phyloP scores from a whole-genome alignment of 2,113 vertebrate species.

The Nycticryphes semicollaris region DNA sequence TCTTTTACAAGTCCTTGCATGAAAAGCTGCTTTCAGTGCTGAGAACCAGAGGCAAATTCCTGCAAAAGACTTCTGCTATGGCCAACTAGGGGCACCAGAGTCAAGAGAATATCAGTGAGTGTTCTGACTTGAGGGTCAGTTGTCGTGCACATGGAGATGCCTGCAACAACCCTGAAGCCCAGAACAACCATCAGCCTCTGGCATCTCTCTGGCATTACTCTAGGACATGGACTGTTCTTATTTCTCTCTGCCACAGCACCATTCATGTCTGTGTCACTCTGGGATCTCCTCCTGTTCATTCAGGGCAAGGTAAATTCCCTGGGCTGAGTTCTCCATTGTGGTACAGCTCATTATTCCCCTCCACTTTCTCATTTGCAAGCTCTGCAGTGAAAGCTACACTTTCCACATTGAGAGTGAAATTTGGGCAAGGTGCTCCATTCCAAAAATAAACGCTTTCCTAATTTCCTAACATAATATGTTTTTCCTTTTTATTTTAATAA shows the following conservation, averaged over 20 bases:
- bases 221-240: not conserved
- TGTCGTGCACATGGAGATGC: not conserved
- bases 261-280: not conserved
- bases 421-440: not conserved
- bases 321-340: not conserved
- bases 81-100: accelerated
- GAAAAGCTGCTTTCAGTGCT: not conserved
- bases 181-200: not conserved
- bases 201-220: no score
- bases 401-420: not conserved
- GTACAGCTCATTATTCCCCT: not conserved
- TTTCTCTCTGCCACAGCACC: not conserved
- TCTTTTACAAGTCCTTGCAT: not conserved
- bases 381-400: not conserved
- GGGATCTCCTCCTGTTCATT: not conserved
- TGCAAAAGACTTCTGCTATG: not conserved
- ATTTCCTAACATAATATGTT: conserved; percentile 44
- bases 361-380: not conserved
- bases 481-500: conserved; percentile 36
- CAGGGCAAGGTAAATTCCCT: not conserved
- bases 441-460: conserved; percentile 54
- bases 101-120: not conserved
- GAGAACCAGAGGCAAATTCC: not conserved
- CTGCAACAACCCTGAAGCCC: not conserved
- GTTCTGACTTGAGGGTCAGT: not conserved